Base-by-base conservation (phyloP, 23 tunicate genomes). In the Styela plicata region DNA sequence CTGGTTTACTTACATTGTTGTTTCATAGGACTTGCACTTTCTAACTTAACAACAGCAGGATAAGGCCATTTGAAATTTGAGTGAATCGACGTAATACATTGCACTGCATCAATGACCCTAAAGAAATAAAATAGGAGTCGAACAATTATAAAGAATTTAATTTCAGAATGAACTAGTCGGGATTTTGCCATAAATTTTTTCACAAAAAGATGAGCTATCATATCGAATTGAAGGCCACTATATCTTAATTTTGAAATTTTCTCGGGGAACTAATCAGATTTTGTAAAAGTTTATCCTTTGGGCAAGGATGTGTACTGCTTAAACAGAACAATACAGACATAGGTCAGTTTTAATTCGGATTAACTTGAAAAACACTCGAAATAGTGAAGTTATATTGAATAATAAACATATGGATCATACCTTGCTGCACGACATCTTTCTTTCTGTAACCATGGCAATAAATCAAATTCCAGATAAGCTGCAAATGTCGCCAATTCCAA, bases 401-500 rank as follows among this genome's bases (percentile, higher is more conserved):
- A 44, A 13, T 44, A 44, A 44, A 44, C 13, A 44, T 5, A 5
- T 44, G 57, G 13, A 13, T 5, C 57, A 26, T 70, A 93, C 98
- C 86, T 88, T 27, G 95, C 94, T 2, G 98, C 98, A 44, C 98
- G 83, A 29, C 76, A 52, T 52, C 88, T 37, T 86, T 94, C 98
- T 68, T 89, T 89, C 23, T 84, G 76, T 33, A 94, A 70, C 94
- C 94, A 94, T 0, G 98, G 98, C 23, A 94, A 88, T 36, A 94
- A 83, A 33, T 89, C 96, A 63, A 94, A 94, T 32, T 94, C 87
- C 26, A 94, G 85, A 57, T 89, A 70, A 34, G 98, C 94, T 18
- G 98, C 94, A 83, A 94, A 94, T 35, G 89, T 89, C 19, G 96
- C 98, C 19, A 94, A 83, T 2, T 83, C 75, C 31, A 79, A 82